Conservation (phyloP, 2,797 vertebrate genomes). For the Gallinago stenura region DNA sequence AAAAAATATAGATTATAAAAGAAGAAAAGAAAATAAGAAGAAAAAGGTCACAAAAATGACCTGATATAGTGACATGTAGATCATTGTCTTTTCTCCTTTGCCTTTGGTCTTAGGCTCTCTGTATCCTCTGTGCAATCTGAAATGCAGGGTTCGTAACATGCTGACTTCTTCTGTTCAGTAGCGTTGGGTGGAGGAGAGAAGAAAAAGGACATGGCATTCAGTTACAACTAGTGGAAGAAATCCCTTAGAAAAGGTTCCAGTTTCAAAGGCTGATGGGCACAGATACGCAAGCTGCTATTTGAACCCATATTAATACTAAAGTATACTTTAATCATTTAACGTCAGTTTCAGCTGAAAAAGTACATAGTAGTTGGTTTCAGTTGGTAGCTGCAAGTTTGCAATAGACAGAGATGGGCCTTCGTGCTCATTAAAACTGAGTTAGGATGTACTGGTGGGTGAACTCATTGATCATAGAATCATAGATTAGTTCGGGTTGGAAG, state of each 20-base stretch:
- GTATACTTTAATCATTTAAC: background rate
- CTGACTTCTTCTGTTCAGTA: background rate
- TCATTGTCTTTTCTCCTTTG: background rate
- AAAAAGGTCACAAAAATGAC: background rate
- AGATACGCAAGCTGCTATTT: background rate
- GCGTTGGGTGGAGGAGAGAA: background rate
- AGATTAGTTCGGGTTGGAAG: too few relatives aligned
- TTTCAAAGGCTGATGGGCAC: background rate
- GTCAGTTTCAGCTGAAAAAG: background rate
- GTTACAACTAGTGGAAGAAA: background rate
- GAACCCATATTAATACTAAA: background rate
- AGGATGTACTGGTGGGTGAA: background rate
- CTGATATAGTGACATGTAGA: background rate
- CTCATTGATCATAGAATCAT: background rate
- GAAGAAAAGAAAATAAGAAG: background rate
- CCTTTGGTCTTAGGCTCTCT: background rate
- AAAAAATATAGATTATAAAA: background rate
- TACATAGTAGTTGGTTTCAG: background rate
- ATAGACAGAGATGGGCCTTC: background rate
- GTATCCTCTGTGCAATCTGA: background rate
- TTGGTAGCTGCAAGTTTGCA: background rate
- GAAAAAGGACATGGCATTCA: background rate
- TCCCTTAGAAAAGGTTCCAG: background rate
- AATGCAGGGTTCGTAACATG: background rate
- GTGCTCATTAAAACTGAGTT: background rate